Evolutionary conservation across 2,113 vertebrate species (phyloP).

Genomic region (Tragelaphus strepsiceros): DNA sequence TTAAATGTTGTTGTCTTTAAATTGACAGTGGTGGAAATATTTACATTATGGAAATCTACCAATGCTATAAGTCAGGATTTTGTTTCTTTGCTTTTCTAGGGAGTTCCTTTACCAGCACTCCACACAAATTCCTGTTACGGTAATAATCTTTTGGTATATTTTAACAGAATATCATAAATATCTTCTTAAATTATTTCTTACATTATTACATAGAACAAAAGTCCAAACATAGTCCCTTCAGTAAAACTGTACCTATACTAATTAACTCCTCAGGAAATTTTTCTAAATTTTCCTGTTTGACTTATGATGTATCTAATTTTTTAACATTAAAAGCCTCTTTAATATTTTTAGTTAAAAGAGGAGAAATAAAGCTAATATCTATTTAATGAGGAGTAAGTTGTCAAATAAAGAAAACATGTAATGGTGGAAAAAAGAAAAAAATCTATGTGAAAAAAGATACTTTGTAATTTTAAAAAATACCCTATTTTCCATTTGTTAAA

Average conservation of each 20-base stretch:
- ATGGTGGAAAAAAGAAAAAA: not conserved
- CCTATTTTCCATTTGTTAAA: not conserved
- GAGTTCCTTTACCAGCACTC: not conserved
- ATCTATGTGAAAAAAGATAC: not conserved
- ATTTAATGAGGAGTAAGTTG: not conserved
- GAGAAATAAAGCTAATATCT: not conserved
- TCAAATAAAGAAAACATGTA: not conserved
- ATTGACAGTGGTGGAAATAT: not conserved
- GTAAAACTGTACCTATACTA: not conserved
- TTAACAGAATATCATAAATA: not conserved
- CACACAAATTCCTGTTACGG: not conserved
- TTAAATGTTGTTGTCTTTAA: not conserved
- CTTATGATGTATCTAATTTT: not conserved
- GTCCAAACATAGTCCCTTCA: not conserved
- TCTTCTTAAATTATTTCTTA: not conserved
- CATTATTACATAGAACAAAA: not conserved
- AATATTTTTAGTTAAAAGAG: not conserved
- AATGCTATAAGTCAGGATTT: not conserved
- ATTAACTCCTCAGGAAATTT: not conserved
- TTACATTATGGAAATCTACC: not conserved
- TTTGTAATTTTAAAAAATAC: not conserved
- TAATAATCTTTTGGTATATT: not conserved
- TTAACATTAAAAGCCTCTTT: not conserved
- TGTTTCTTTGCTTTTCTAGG: not conserved
- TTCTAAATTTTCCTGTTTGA: slow-evolving; percentile 2